A percentile compares a stretch with the other conserved stretches of the same genome.
Evolutionary conservation across 64 coral and sea anemone genomes (phyloP).

Genomic region (Stichodactyla helianthus): DNA sequence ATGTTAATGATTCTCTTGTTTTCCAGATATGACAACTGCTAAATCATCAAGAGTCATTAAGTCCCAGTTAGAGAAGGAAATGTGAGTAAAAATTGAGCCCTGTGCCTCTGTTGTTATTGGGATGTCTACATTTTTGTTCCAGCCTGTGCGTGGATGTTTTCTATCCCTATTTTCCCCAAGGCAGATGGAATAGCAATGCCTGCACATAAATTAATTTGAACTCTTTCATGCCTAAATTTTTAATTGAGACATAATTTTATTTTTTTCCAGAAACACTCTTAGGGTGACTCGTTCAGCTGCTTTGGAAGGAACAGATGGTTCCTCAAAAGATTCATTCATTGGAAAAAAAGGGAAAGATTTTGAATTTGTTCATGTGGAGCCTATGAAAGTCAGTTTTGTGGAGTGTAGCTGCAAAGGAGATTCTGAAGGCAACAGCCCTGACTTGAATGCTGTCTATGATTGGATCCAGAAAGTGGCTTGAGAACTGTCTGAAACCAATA

Average conservation of each 20-base stretch:
- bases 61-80: conserved; percentile 91
- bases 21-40: conserved; percentile 89
- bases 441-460: conserved; percentile 40
- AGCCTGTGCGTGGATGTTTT: too few relatives aligned
- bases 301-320: conserved; percentile 77
- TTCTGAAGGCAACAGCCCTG: conserved; percentile 37
- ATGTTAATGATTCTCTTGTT: neutral
- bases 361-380: conserved; percentile 77
- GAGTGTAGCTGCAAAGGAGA: conserved; percentile 84
- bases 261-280: conserved; percentile 63
- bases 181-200: too few relatives aligned
- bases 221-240: neutral
- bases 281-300: conserved; percentile 92
- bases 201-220: too few relatives aligned
- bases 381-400: conserved; percentile 77
- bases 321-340: conserved; percentile 47
- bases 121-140: too few relatives aligned
- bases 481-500: neutral
- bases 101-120: too few relatives aligned
- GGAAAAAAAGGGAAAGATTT: conserved; percentile 92
- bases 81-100: conserved; percentile 50
- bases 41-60: conserved; percentile 86
- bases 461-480: conserved; percentile 36
- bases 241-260: neutral
- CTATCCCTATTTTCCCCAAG: too few relatives aligned